Percentiles rank a stretch among this genome's conserved stretches.
phyloP scores from a whole-genome alignment of 2,888 invertebrate genomes.

The Drosophila leonis region DNA sequence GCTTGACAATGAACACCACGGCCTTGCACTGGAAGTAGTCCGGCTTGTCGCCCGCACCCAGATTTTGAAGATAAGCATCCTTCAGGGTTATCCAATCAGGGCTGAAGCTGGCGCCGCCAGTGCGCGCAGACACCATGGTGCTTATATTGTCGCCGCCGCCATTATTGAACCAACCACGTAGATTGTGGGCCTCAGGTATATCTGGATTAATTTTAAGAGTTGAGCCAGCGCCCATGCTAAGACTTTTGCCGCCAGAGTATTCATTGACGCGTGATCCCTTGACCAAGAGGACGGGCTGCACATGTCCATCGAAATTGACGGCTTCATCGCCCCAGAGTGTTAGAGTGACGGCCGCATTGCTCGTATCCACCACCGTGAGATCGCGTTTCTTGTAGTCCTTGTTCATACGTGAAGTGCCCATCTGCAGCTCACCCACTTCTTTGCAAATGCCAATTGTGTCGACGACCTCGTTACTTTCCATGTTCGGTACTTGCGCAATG shows the following conservation, averaged over 20 bases:
- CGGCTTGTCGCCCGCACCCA: slow-evolving; percentile 91
- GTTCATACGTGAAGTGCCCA: slow-evolving; percentile 90
- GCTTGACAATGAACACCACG: slow-evolving; percentile 91
- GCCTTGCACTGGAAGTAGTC: slow-evolving; percentile 93
- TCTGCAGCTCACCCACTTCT: slow-evolving; percentile 89
- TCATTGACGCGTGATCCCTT: slow-evolving; percentile 95
- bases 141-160: slow-evolving; percentile 89
- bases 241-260: slow-evolving; percentile 92
- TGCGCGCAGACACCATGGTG: slow-evolving; percentile 89
- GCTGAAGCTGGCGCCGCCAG: slow-evolving; percentile 85
- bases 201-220: slow-evolving; percentile 94
- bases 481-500: slow-evolving; percentile 90
- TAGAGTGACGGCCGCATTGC: slow-evolving; percentile 91
- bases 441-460: slow-evolving; percentile 97
- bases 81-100: slow-evolving; percentile 91
- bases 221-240: slow-evolving; percentile 88
- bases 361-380: slow-evolving; percentile 93
- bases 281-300: slow-evolving; percentile 93
- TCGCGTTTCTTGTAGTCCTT: slow-evolving; percentile 96
- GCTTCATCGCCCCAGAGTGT: slow-evolving; percentile 97
- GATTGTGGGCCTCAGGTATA: slow-evolving; percentile 92
- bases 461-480: slow-evolving; percentile 89
- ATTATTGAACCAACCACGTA: slow-evolving; percentile 96
- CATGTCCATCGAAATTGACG: slow-evolving; percentile 91
- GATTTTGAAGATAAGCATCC: slow-evolving; percentile 90